Conservation (phyloP, 2,797 vertebrate genomes). For the Champsocephalus gunnari region DNA sequence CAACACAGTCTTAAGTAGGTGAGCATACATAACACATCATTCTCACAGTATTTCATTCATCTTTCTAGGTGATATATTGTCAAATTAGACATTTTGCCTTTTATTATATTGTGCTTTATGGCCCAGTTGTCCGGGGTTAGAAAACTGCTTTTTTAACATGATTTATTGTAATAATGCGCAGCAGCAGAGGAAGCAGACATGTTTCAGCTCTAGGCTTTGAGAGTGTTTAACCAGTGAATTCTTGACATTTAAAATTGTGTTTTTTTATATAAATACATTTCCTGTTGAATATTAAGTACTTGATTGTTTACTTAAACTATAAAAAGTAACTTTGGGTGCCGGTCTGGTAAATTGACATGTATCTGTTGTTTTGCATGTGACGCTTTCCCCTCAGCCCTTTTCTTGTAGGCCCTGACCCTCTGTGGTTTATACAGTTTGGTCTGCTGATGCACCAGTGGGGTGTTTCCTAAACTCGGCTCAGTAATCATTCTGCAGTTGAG, state of each 20-base stretch:
- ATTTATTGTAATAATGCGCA: no score
- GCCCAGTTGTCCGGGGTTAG: background rate
- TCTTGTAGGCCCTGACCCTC: constrained; percentile 21
- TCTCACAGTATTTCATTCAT: background rate
- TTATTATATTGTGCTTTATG: background rate
- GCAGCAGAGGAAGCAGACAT: no score
- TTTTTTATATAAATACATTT: background rate
- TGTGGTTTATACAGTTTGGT: constrained; percentile 26
- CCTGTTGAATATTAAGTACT: background rate
- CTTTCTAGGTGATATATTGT: background rate
- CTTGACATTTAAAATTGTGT: no score
- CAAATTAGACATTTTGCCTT: background rate
- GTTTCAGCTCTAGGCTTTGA: no score
- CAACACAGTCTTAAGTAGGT: background rate
- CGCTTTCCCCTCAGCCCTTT: constrained; percentile 22
- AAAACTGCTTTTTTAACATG: background rate
- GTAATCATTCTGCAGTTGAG: constrained; percentile 63
- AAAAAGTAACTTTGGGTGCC: background rate
- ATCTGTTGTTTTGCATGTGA: constrained; percentile 9
- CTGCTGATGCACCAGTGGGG: constrained; percentile 38
- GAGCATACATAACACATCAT: background rate
- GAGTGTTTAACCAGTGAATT: no score
- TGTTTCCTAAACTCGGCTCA: constrained; percentile 63
- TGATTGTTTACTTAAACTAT: background rate
- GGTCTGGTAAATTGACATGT: background rate